These are phyloP conservation scores for Drosophila baimaii DNA, from an alignment of 1,140 invertebrate genomes.

Conservation along the genomic window DNA sequence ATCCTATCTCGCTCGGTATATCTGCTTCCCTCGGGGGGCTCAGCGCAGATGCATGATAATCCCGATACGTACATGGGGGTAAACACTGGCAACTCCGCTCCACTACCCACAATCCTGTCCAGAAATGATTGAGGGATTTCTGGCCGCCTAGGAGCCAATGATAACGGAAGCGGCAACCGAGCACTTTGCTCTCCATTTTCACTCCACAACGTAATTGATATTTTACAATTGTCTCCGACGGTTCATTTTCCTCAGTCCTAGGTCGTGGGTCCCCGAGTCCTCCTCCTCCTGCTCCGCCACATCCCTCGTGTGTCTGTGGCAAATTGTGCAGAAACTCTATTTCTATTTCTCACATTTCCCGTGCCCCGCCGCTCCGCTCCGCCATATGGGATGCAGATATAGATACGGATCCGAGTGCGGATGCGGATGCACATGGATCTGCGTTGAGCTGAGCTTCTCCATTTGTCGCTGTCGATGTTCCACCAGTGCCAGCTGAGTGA, in stretches of 20 bases:
- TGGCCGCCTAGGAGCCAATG: slow-evolving; percentile 46
- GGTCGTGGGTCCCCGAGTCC: no score
- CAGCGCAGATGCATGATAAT: slow-evolving; percentile 62
- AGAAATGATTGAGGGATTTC: slow-evolving; percentile 81
- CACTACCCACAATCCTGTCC: slow-evolving; percentile 48
- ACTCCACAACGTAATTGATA: slow-evolving; percentile 76
- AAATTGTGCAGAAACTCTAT: slow-evolving; percentile 79
- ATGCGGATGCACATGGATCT: slow-evolving; percentile 39
- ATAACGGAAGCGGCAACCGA: slow-evolving; percentile 49
- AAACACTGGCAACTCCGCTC: slow-evolving; percentile 28
- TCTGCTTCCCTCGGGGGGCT: slow-evolving; percentile 29
- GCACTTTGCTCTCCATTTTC: slow-evolving; percentile 70
- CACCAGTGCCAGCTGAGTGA: slow-evolving; percentile 38
- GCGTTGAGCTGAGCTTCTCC: slow-evolving; percentile 20
- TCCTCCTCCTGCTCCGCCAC: not conserved
- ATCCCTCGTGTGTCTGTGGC: slow-evolving; percentile 28
- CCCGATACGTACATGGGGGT: slow-evolving; percentile 39
- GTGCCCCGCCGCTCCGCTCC: not conserved
- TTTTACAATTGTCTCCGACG: slow-evolving; percentile 72
- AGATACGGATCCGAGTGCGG: slow-evolving; percentile 19
- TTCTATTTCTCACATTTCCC: slow-evolving; percentile 66
- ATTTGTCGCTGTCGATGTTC: slow-evolving; percentile 50
- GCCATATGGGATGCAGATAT: slow-evolving; percentile 29
- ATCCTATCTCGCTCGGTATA: slow-evolving; percentile 29
- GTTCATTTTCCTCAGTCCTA: slow-evolving; percentile 15